Base-by-base conservation (phyloP, 2,888 invertebrate genomes). In the Leptopilina drosophilae region DNA sequence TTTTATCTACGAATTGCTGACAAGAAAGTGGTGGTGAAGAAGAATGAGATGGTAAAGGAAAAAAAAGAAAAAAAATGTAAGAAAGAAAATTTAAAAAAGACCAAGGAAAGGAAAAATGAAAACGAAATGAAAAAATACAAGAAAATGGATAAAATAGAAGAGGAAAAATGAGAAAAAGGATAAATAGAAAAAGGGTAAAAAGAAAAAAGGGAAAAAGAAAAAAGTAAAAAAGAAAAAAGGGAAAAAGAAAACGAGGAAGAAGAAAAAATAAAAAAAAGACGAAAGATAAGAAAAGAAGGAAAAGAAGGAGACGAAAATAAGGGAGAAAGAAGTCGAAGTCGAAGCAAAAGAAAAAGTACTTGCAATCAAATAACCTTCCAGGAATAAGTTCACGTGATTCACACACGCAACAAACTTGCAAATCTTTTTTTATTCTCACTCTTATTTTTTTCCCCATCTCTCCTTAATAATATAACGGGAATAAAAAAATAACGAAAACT, bases 311-410 rank as follows among this genome's bases (percentile, higher is more conserved):
- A 49, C 1, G 49, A 49, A 11, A 11, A 49, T 12, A 8, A 49
- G 2, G 49, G 11, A 49, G 49, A 49, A 49, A 49, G 3, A 3
- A 33, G 33, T 20, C 20, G 20, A 20, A 20, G 20, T 20, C 20
- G 1, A 33, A 33, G 5, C 3, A 46, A 59, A 59, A 40, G 66
- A 66, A 66, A 33, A 64, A 64, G 65, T 66, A 42, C 42, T 42
- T 66, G n/a, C 46, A 66, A 42, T 46, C 66, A 15, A 66, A 69
- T 59, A 77, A 76, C 76, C 80, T 82, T 82, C 79, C 77, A 64
- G 75, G 77, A 80, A 83, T 78, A 80, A 64, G 78, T 80, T 80
- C 77, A 77, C 33, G 78, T 78, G 81, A 80, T 75, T 15, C 66
- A 66, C 80, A 82, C 80, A 82, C 80, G 42, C 66, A 66, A 40